Conservation (phyloP, 2,797 vertebrate species). For the Halcyon badia region DNA sequence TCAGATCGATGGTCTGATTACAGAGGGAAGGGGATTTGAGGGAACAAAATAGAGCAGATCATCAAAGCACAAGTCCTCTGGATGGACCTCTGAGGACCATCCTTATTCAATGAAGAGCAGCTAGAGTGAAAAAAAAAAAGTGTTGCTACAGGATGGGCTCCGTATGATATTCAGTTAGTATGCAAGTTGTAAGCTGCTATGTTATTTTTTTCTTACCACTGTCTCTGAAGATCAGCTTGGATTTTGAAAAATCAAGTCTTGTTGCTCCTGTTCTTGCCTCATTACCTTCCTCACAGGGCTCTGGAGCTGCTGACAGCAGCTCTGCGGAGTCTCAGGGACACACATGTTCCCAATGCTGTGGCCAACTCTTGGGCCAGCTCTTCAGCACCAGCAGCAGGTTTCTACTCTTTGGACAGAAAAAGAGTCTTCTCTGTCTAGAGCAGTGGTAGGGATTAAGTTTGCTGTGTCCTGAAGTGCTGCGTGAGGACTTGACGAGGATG, state of each 20-base stretch:
- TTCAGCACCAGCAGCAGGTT: background rate
- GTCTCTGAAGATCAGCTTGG: background rate
- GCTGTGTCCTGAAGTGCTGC: background rate
- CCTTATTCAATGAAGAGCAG: background rate
- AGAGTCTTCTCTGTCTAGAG: background rate
- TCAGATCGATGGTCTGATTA: background rate
- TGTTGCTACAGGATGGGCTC: background rate
- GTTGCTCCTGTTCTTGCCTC: background rate
- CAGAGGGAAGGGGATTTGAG: background rate
- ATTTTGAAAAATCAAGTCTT: background rate
- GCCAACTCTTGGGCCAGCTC: background rate
- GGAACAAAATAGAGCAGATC: background rate
- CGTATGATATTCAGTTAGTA: background rate
- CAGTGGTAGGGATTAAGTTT: background rate
- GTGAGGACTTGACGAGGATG: accelerated
- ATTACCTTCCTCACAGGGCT: background rate
- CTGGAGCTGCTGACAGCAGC: background rate
- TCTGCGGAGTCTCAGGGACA: background rate
- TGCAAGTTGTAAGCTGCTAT: background rate
- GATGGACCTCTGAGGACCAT: background rate
- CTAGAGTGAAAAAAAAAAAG: background rate
- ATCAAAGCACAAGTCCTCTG: slow-evolving; percentile 4
- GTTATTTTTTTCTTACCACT: background rate
- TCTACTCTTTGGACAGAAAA: background rate
- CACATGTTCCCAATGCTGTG: accelerated